A percentile compares a stretch with the other conserved stretches of the same genome.
phyloP scores from a whole-genome alignment of 2,113 vertebrate species.

The Hippocampus guttulatus region DNA sequence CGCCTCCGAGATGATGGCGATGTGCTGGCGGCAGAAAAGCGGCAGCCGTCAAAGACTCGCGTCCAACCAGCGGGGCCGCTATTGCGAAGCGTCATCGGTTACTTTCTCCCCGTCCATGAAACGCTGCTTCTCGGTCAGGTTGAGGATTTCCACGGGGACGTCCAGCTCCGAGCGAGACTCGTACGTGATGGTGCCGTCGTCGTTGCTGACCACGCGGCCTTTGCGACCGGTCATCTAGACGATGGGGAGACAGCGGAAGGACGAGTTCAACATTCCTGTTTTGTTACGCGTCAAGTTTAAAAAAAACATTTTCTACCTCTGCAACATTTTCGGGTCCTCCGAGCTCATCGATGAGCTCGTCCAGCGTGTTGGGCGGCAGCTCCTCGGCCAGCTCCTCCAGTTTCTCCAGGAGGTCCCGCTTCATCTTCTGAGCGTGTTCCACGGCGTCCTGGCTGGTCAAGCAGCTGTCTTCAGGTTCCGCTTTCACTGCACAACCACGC shows the following conservation, averaged over 20 bases:
- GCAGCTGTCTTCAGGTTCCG: constrained; percentile 79
- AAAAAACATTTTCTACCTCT: constrained; percentile 73
- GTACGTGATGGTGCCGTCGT: constrained; percentile 94
- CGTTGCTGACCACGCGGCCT: constrained; percentile 94
- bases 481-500: constrained; percentile 65
- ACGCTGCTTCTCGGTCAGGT: constrained; percentile 95
- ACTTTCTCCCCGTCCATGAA: constrained; percentile 99
- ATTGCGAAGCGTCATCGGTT: constrained; percentile 9
- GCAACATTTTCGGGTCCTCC: constrained; percentile 96
- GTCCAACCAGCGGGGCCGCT: background rate
- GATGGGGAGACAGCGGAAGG: background rate
- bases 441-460: constrained; percentile 94
- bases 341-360: constrained; percentile 95
- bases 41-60: background rate
- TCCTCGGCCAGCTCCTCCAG: constrained; percentile 87
- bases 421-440: constrained; percentile 94
- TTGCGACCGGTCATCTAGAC: constrained; percentile 95
- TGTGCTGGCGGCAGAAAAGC: constrained; percentile 75
- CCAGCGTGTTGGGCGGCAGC: constrained; percentile 93
- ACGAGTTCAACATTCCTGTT: too few species aligned
- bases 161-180: constrained; percentile 95
- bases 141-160: constrained; percentile 95
- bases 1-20: constrained; percentile 96
- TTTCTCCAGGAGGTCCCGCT: constrained; percentile 85
- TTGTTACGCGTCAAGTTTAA: too few species aligned